Percentiles rank a stretch among this genome's conserved stretches.
Evolutionary conservation across 92 coral and sea anemone genomes (phyloP).

Genomic region (Pocillopora grandis): DNA sequence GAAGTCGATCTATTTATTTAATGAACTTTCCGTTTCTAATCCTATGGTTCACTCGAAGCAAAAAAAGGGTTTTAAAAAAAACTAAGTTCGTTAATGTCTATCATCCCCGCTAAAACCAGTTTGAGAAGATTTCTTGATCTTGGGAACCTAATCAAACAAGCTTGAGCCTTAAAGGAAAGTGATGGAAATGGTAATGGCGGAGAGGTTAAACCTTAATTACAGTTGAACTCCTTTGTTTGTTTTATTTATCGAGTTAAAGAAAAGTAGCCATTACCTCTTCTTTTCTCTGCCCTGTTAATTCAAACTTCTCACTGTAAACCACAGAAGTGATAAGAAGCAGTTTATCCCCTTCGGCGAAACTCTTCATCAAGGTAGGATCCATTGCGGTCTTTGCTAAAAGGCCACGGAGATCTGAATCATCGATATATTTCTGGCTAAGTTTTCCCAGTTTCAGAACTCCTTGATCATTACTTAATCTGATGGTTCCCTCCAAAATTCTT

Average conservation of each 20-base stretch:
- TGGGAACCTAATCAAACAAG: neutral
- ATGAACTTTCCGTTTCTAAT: too few species aligned
- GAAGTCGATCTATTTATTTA: too few species aligned
- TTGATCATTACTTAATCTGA: neutral
- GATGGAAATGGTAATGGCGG: neutral
- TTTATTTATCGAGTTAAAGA: neutral
- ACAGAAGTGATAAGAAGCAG: conserved; percentile 27
- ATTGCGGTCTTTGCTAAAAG: neutral
- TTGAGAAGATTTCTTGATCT: neutral
- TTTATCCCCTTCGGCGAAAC: neutral
- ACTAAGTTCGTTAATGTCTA: too few species aligned
- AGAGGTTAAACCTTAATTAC: neutral
- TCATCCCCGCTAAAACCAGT: too few species aligned
- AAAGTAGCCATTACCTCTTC: neutral
- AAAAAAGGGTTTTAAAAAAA: too few species aligned
- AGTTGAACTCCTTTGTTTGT: neutral
- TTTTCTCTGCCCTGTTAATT: neutral
- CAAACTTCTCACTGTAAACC: conserved; percentile 25
- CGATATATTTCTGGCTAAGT: conserved; percentile 6
- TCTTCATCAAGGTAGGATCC: neutral
- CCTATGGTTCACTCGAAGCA: too few species aligned
- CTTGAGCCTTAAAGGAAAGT: neutral
- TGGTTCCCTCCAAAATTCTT: neutral
- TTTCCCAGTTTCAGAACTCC: conserved; percentile 5
- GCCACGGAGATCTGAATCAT: conserved; percentile 2